Percentiles rank a stretch among this genome's conserved stretches.
Evolutionary conservation across 2,888 invertebrate species (phyloP).

Genomic region (Acholoe squamosa): DNA sequence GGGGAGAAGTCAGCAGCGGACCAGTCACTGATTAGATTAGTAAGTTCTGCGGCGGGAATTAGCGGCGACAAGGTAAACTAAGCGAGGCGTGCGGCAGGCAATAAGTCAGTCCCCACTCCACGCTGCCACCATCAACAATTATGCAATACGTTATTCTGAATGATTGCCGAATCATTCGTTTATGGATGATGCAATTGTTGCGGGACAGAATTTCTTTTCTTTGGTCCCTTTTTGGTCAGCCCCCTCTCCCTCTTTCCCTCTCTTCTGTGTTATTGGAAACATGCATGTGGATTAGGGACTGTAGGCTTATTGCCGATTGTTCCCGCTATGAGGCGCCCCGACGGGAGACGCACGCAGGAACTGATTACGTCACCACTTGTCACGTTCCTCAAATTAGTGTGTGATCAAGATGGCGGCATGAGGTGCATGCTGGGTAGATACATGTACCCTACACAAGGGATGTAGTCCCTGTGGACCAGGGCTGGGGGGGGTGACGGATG

Average conservation of each 20-base stretch:
- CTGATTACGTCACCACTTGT: slow-evolving; percentile 49
- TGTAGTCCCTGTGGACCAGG: neutral
- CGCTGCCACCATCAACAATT: neutral
- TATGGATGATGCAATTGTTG: slow-evolving; percentile 57
- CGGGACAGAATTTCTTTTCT: neutral
- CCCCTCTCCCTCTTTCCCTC: neutral
- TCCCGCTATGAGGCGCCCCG: neutral
- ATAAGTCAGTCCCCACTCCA: neutral
- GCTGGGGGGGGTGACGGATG: neutral
- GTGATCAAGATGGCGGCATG: slow-evolving; percentile 44
- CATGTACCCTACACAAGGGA: neutral
- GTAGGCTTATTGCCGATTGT: slow-evolving; percentile 40
- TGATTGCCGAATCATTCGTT: slow-evolving; percentile 57
- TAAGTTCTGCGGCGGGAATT: neutral
- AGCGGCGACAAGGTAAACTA: slow-evolving; percentile 28
- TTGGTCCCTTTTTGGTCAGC: neutral
- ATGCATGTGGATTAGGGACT: neutral
- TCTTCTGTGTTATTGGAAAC: slow-evolving; percentile 24
- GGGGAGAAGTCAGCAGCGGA: slow-evolving; percentile 17
- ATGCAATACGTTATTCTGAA: slow-evolving; percentile 56
- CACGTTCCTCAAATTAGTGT: slow-evolving; percentile 46
- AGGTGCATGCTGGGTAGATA: neutral
- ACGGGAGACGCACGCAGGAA: slow-evolving; percentile 6
- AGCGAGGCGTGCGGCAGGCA: slow-evolving; percentile 32
- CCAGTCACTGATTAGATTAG: slow-evolving; percentile 32